phyloP scores from a whole-genome alignment of 2,888 invertebrate genomes.

The Diadegma fenestrale region DNA sequence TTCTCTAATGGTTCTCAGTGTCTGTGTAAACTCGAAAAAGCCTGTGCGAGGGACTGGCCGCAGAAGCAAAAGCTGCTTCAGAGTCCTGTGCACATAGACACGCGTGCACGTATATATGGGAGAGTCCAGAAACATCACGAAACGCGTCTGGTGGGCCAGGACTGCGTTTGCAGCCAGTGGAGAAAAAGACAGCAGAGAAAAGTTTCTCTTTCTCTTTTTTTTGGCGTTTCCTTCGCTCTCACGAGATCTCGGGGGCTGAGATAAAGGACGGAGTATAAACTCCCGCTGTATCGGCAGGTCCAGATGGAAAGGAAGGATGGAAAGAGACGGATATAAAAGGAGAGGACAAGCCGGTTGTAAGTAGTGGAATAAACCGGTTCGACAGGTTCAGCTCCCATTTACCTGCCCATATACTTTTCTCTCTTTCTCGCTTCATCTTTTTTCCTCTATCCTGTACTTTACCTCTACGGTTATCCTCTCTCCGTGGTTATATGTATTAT shows the following conservation, averaged over 20 bases:
- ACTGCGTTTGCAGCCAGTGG: slow-evolving; percentile 58
- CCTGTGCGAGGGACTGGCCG: slow-evolving; percentile 41
- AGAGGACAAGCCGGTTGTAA: slow-evolving; percentile 60
- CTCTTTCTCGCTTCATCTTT: slow-evolving; percentile 51
- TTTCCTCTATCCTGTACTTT: slow-evolving; percentile 14
- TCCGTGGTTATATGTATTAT: slow-evolving; percentile 75
- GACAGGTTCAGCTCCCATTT: slow-evolving; percentile 83
- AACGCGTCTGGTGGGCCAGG: slow-evolving; percentile 62
- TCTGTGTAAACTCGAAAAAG: slow-evolving; percentile 12
- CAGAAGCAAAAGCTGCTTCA: slow-evolving; percentile 72
- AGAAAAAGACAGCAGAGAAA: slow-evolving; percentile 50
- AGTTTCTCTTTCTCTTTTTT: slow-evolving; percentile 29
- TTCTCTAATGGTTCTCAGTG: slow-evolving; percentile 5
- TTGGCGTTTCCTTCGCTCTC: slow-evolving; percentile 18
- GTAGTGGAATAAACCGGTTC: slow-evolving; percentile 80
- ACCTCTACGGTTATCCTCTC: slow-evolving; percentile 48
- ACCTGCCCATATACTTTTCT: slow-evolving; percentile 78
- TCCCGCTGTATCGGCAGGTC: slow-evolving; percentile 58
- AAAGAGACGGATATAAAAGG: slow-evolving; percentile 37
- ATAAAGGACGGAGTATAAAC: slow-evolving; percentile 64
- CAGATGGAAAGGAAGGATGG: slow-evolving; percentile 46
- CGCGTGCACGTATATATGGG: neutral
- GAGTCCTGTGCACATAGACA: neutral
- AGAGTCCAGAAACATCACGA: slow-evolving; percentile 52
- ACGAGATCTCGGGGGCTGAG: slow-evolving; percentile 60